phyloP scores from a whole-genome alignment of 2,797 vertebrate genomes.

The Leucoraja ocellata region DNA sequence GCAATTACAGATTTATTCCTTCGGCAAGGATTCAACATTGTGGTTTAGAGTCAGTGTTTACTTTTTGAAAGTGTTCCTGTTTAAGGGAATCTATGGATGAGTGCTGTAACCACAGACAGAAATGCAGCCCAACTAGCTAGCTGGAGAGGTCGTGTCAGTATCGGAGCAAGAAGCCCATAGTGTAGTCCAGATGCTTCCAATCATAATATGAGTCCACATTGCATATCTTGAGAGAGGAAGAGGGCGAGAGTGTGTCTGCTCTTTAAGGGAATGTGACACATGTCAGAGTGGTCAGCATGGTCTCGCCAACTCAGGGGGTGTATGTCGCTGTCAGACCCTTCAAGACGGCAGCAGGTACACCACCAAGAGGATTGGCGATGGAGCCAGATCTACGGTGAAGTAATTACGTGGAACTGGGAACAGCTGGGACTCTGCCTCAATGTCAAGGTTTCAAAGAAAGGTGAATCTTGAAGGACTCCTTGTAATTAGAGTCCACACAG shows the following conservation, averaged over 20 bases:
- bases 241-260: neutral
- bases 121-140: neutral
- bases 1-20: neutral
- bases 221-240: neutral
- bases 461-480: constrained; percentile 14
- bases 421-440: constrained; percentile 6
- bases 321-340: neutral
- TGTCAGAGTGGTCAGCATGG: neutral
- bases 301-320: neutral
- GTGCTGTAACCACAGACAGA: neutral
- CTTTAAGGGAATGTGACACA: neutral
- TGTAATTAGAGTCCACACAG: neutral
- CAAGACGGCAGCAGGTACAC: neutral
- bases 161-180: neutral
- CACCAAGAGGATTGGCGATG: neutral
- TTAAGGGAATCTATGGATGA: neutral
- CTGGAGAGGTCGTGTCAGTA: neutral
- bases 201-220: neutral
- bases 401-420: neutral
- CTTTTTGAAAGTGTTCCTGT: neutral
- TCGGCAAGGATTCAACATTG: neutral
- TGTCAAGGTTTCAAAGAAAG: neutral
- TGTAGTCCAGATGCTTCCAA: neutral
- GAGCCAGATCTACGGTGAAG: neutral
- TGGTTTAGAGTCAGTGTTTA: neutral